Evolutionary conservation across 2,113 vertebrate species (phyloP).

Genomic region (Cephalopholis sonnerati): DNA sequence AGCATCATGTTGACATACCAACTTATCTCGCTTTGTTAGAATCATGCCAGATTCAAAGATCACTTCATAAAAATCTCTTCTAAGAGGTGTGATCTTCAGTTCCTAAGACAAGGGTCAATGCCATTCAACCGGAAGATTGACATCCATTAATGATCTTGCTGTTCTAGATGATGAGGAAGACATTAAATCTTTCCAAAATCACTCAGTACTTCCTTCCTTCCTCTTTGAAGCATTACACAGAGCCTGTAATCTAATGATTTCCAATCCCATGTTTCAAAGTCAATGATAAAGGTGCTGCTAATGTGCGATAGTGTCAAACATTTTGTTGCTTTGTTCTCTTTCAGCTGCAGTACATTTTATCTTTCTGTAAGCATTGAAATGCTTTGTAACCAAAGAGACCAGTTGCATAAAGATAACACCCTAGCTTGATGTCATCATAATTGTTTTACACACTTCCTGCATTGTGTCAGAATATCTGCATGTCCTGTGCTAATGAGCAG

Average conservation of each 20-base stretch:
- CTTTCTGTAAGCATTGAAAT: slow-evolving; percentile 1
- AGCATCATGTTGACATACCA: not conserved
- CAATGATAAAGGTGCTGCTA: slow-evolving; percentile 5
- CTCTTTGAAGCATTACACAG: slow-evolving; percentile 14
- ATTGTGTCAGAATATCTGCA: slow-evolving; percentile 2
- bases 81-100: slow-evolving; percentile 8
- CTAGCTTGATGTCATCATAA: slow-evolving; percentile 5
- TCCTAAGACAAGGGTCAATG: slow-evolving; percentile 48
- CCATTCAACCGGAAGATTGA: not conserved
- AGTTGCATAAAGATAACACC: slow-evolving; percentile 26
- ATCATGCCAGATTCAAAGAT: slow-evolving; percentile 52
- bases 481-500: slow-evolving; percentile 5
- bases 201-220: slow-evolving; percentile 11
- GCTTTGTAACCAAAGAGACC: not conserved
- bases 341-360: not conserved
- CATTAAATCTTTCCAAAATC: slow-evolving; percentile 10
- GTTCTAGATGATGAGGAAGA: slow-evolving; percentile 6
- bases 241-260: slow-evolving; percentile 28
- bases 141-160: slow-evolving; percentile 15
- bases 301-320: not conserved
- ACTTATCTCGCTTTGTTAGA: slow-evolving; percentile 26
- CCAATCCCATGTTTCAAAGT: not conserved
- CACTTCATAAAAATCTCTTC: slow-evolving; percentile 39
- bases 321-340: slow-evolving; percentile 1
- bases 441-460: not conserved